phyloP scores from a whole-genome alignment of 2,113 vertebrate genomes.

The Anas platyrhynchos region DNA sequence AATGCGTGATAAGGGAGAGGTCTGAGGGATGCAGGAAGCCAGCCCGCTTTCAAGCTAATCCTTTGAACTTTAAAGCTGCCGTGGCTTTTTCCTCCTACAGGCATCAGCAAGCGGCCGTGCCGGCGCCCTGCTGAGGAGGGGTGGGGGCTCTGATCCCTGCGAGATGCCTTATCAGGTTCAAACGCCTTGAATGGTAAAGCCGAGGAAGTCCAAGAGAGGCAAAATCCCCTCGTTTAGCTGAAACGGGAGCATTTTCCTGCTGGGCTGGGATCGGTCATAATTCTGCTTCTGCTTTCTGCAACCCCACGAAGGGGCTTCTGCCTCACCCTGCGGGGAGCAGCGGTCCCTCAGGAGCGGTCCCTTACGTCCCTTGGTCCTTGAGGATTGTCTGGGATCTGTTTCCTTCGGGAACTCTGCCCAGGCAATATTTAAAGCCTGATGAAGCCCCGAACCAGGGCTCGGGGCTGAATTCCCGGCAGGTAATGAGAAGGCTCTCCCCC shows the following conservation, averaged over 20 bases:
- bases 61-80: background rate
- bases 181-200: background rate
- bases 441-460: background rate
- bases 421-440: background rate
- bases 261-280: background rate
- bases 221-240: background rate
- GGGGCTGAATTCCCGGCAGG: background rate
- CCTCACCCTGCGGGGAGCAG: background rate
- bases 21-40: background rate
- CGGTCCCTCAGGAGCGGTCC: background rate
- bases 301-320: background rate
- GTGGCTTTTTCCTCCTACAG: background rate
- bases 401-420: background rate
- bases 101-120: background rate
- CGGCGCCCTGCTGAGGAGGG: no score
- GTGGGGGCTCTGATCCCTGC: background rate
- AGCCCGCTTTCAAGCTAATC: background rate
- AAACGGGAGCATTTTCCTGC: background rate
- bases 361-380: no score
- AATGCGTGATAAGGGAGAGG: background rate
- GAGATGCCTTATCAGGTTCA: background rate
- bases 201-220: slow-evolving; percentile 1
- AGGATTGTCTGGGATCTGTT: background rate
- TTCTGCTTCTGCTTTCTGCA: background rate
- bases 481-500: background rate